Conservation (phyloP, 1,140 invertebrate genomes). For the Alviniconcha marisindica region DNA sequence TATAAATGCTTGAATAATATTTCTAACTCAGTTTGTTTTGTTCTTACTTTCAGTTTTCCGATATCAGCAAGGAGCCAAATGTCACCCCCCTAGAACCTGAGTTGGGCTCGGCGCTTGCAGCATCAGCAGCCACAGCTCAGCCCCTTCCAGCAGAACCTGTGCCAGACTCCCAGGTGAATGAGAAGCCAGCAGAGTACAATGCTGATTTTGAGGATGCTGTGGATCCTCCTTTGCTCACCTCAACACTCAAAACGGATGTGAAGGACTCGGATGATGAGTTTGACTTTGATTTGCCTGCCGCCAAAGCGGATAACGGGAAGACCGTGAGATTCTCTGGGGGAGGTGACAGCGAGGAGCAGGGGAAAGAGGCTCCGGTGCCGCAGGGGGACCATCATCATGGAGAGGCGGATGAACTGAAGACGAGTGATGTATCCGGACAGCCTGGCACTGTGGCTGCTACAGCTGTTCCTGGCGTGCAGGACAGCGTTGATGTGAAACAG, state of each 20-base stretch:
- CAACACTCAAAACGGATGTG: neutral
- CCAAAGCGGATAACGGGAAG: conserved; percentile 25
- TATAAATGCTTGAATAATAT: too few relatives aligned
- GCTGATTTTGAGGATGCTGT: conserved; percentile 31
- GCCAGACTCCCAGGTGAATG: neutral
- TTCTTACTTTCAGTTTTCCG: too few relatives aligned
- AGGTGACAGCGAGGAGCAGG: neutral
- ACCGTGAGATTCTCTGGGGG: conserved; percentile 15
- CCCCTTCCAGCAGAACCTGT: neutral
- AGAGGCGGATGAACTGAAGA: neutral
- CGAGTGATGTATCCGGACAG: neutral
- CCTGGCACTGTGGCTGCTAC: neutral
- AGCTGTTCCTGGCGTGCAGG: neutral
- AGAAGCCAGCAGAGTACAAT: neutral
- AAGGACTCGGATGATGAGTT: conserved; percentile 37
- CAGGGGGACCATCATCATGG: neutral
- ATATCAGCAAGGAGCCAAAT: too few relatives aligned
- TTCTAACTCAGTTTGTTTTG: too few relatives aligned
- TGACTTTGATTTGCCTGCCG: conserved; percentile 30
- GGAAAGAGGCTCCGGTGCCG: neutral
- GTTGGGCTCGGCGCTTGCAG: too few relatives aligned
- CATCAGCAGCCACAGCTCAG: neutral
- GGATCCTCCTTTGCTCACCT: neutral
- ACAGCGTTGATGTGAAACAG: neutral
- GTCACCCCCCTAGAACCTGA: too few relatives aligned